Percentiles rank a stretch among this genome's conserved stretches.
Evolutionary conservation across 2,113 vertebrate genomes (phyloP).

Genomic region (Henicopernis longicauda): DNA sequence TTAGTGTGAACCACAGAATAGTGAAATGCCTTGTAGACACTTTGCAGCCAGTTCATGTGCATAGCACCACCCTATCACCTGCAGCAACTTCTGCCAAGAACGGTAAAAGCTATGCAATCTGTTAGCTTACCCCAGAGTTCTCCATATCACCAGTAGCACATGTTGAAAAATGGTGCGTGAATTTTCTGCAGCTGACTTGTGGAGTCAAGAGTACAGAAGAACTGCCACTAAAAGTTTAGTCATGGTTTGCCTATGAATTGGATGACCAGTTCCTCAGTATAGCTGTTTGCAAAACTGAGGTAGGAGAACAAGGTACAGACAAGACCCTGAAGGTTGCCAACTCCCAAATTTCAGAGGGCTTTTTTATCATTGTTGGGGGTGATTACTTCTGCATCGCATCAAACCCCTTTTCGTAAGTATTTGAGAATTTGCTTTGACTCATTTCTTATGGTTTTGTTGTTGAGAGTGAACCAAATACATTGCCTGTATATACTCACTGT

Average conservation of each 20-base stretch:
- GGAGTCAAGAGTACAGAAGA: background rate
- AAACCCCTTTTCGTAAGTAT: background rate
- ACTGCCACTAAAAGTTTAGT: background rate
- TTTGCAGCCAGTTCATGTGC: background rate
- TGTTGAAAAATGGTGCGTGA: background rate
- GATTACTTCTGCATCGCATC: background rate
- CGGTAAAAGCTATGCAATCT: background rate
- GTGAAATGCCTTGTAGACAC: background rate
- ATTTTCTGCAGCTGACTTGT: background rate
- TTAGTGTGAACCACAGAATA: background rate
- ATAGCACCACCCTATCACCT: background rate
- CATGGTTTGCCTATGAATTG: background rate
- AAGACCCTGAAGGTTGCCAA: background rate
- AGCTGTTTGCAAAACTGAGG: background rate
- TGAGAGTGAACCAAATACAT: background rate
- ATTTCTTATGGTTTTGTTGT: background rate
- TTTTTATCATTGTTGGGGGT: background rate
- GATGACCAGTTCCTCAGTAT: background rate
- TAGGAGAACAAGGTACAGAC: background rate
- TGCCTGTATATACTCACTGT: background rate
- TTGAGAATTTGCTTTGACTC: background rate
- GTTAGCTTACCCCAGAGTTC: background rate
- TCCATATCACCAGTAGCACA: background rate
- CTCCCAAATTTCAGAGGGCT: background rate
- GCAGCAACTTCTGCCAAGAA: background rate